Evolutionary conservation across 2,888 invertebrate species (phyloP), one percentile per base, ranked within the genome.

Genomic region (Chironomus tentans): DNA sequence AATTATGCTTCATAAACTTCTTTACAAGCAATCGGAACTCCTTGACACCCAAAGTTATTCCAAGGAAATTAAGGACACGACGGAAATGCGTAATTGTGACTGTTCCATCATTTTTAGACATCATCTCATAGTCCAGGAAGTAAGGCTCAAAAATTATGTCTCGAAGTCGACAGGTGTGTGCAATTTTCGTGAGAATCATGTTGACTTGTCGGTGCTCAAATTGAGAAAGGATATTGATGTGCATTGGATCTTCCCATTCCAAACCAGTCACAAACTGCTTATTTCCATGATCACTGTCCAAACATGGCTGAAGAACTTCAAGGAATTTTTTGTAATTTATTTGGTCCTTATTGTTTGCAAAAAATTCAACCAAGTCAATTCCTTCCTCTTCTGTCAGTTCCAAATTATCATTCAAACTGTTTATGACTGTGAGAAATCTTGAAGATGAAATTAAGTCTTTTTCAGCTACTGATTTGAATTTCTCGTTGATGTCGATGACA

Each of bases 41-140:
- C 18, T 90, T 88, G 1, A 90, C 85, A 0, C 90, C 89, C 18
- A 93, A 83, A 38, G 88, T 84, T 77, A 93, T 87, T 73, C 90
- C 89, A 80, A 92, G 84, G 82, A 90, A 92, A 80, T 88, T 88
- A 15, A 93, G 84, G 77, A 93, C 88, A 77, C 92, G 87, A 0
- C 89, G 89, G 81, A 93, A 92, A 82, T 93, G 93, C 0, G 90
- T 87, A 24, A 92, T 88, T 0, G 92, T 92, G 21, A 93, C 90
- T 2, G 90, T 88, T 4, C 93, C 93, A 78, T 87, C 87, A 82
- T 91, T 91, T 82, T 91, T 90, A 0, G 92, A 87, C 46, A 92
- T 87, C 91, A 92, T 70, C 78, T 84, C 84, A 78, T 84, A 84
- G 74, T 84, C 84, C 79, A 84, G 83, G 78, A 91, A 70, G 82